Percentiles rank a stretch among this genome's conserved stretches.
Evolutionary conservation across 2,888 invertebrate species (phyloP).

Genomic region (Drosophila emarginata): DNA sequence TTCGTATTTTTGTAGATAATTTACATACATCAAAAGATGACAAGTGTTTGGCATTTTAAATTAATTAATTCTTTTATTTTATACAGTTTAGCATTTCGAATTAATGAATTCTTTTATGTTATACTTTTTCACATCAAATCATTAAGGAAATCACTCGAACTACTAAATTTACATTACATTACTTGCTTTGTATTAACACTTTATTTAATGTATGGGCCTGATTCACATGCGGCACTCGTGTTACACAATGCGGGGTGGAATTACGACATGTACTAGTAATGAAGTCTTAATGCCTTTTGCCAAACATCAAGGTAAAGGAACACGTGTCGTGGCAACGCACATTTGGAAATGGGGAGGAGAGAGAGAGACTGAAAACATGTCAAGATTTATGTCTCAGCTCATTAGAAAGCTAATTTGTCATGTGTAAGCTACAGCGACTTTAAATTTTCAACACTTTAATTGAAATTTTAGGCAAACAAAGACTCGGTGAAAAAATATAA

Average conservation of each 20-base stretch:
- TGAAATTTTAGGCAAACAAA: slow-evolving; percentile 50
- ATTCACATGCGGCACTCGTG: slow-evolving; percentile 20
- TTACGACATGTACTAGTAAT: slow-evolving; percentile 53
- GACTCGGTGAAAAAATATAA: too few relatives aligned
- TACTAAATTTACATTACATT: neutral
- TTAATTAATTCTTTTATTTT: neutral
- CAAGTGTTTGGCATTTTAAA: neutral
- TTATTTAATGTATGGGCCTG: slow-evolving; percentile 66
- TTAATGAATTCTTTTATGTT: neutral
- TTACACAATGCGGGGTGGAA: slow-evolving; percentile 11
- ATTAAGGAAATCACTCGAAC: neutral
- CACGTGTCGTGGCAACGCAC: slow-evolving; percentile 57
- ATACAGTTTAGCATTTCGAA: neutral
- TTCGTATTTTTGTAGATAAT: neutral
- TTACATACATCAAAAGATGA: neutral
- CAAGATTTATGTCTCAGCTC: slow-evolving; percentile 78
- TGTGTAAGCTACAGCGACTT: slow-evolving; percentile 52
- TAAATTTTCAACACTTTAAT: slow-evolving; percentile 76
- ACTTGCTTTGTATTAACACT: slow-evolving; percentile 67
- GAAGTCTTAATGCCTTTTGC: slow-evolving; percentile 69
- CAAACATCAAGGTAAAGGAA: slow-evolving; percentile 34
- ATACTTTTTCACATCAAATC: slow-evolving; percentile 17
- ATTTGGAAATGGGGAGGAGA: slow-evolving; percentile 8
- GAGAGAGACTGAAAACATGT: slow-evolving; percentile 59
- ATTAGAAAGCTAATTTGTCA: slow-evolving; percentile 78